These are phyloP conservation scores for Ernsta delagoae DNA, from an alignment of 2,888 invertebrate genomes.

Conservation along the genomic window DNA sequence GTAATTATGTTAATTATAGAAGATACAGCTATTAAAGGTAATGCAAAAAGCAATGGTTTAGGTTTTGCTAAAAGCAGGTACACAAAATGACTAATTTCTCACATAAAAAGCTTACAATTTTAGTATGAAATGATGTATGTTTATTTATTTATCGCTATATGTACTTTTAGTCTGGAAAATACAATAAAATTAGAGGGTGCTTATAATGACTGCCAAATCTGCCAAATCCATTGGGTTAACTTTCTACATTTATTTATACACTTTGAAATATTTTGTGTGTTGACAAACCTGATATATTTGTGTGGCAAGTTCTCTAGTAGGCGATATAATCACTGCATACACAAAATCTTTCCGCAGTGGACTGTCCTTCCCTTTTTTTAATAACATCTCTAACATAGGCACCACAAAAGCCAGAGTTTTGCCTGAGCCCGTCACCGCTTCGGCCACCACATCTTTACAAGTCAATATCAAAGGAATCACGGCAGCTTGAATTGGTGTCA, in stretches of 20 bases:
- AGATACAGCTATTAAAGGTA: no score
- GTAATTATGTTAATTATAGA: no score
- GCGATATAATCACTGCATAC: constrained; percentile 96
- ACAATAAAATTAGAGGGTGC: no score
- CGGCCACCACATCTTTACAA: constrained; percentile 98
- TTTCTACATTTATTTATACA: neutral
- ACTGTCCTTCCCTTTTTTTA: constrained; percentile 84
- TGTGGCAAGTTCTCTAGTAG: constrained; percentile 96
- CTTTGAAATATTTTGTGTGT: neutral
- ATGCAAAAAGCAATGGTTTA: no score
- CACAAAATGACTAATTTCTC: no score
- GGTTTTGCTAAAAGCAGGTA: no score
- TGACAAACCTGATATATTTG: constrained; percentile 90
- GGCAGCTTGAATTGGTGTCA: constrained; percentile 91
- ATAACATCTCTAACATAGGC: constrained; percentile 94
- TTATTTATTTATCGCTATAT: no score
- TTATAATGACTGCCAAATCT: no score
- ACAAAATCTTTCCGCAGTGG: constrained; percentile 90
- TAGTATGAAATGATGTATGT: no score
- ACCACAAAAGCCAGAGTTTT: constrained; percentile 98
- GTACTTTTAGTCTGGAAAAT: no score
- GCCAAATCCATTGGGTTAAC: no score
- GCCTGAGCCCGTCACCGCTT: constrained; percentile 99
- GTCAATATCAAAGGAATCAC: constrained; percentile 94
- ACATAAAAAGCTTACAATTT: no score